phyloP scores from a whole-genome alignment of 2,888 invertebrate genomes.

The Drosophila putrida region DNA sequence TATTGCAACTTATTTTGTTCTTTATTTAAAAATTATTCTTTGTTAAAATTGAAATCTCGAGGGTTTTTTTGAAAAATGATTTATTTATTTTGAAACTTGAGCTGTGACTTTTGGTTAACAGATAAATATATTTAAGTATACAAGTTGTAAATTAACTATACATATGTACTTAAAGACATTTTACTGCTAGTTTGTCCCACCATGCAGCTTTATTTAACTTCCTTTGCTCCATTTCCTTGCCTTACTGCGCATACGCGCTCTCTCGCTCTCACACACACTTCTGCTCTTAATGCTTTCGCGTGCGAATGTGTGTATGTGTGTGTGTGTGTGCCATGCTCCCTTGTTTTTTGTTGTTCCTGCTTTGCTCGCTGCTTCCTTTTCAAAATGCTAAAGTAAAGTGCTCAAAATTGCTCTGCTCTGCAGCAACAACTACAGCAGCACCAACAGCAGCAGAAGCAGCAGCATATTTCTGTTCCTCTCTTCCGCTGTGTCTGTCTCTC shows the following conservation, averaged over 20 bases:
- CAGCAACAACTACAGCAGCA: slow-evolving; percentile 16
- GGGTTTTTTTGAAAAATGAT: no score
- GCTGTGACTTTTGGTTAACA: no score
- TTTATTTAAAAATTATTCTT: not conserved
- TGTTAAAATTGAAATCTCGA: no score
- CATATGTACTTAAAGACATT: not conserved
- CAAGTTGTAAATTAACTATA: no score
- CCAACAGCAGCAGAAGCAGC: slow-evolving; percentile 14
- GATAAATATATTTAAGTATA: no score
- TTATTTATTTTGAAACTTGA: no score
- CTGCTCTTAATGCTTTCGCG: slow-evolving; percentile 10
- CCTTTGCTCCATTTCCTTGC: slow-evolving; percentile 53
- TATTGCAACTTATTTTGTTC: not conserved
- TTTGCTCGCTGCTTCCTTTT: slow-evolving; percentile 67
- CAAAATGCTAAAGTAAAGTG: slow-evolving; percentile 79
- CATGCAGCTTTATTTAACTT: slow-evolving; percentile 52
- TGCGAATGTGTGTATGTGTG: slow-evolving; percentile 9
- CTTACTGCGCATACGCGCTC: slow-evolving; percentile 48
- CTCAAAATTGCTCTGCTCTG: slow-evolving; percentile 74
- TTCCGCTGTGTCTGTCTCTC: not conserved
- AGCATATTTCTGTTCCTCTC: slow-evolving; percentile 40
- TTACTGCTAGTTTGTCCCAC: slow-evolving; percentile 31
- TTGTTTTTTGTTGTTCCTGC: slow-evolving; percentile 68
- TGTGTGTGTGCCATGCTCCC: slow-evolving; percentile 49
- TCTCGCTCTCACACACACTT: slow-evolving; percentile 11